Evolutionary conservation across 2,888 invertebrate genomes (phyloP), one percentile per base, ranked within the genome.

Genomic region (Melinaea marsaeus): DNA sequence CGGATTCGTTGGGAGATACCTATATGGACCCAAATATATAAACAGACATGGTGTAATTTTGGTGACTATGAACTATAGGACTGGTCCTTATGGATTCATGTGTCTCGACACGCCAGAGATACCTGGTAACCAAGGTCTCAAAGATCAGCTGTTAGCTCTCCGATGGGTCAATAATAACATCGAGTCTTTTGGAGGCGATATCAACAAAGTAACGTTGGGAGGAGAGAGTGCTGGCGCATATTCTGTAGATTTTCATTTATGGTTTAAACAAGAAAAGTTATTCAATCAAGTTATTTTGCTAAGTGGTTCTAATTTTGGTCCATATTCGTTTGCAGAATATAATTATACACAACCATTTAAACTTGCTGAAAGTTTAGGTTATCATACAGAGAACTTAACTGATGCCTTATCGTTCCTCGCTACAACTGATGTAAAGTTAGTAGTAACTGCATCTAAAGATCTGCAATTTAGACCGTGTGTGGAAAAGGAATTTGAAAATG

Each of bases 151-250:
- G 4, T 61, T 74, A 54, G 86, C 84, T 3, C 68, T 85, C 11
- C 74, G 76, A 62, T 86, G 85, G 85, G 68, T 85, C 2, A 83
- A 79, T 57, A 68, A 78, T 1, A 81, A 86, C 33, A 85, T 86
- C 55, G 78, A 71, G 55, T 70, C 79, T 1, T 86, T 86, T 66
- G 84, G 85, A 5, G 86, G 86, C 7, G 79, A 86, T 63, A 63
- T 64, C 1, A 71, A 61, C 85, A 85, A 3, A 77, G 80, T n/a
- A n/a, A n/a, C n/a, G n/a, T n/a, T n/a, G n/a, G n/a, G n/a, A n/a
- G n/a, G n/a, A n/a, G n/a, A n/a, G 37, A 85, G 86, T 60, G 81
- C 85, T 42, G 86, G 85, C 1, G 79, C 69, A 3, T 64, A 35
- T 35, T 77, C 83, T 0, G 78, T 78, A 1, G 80, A 82, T 68